These are phyloP conservation scores for Bufo bufo DNA, from an alignment of 2,113 vertebrate genomes.

Conservation along the genomic window DNA sequence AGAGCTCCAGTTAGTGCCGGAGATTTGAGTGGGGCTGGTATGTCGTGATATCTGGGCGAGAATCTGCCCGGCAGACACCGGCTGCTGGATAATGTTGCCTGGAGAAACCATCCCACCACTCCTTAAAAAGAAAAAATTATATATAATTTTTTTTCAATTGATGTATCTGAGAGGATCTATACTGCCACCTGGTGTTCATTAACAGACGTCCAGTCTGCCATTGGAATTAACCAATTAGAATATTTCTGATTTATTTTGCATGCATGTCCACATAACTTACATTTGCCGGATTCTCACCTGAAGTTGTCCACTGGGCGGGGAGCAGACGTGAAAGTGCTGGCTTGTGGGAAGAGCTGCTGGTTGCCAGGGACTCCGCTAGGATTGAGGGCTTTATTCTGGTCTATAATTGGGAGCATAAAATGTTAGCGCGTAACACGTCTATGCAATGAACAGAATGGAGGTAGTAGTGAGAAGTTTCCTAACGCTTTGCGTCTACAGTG, in stretches of 20 bases:
- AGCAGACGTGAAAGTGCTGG: conserved; percentile 77
- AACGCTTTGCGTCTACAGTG: too few relatives aligned
- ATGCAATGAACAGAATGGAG: background rate
- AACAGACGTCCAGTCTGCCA: background rate
- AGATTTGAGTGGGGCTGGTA: conserved; percentile 74
- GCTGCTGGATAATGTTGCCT: conserved; percentile 72
- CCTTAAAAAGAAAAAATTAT: conserved; percentile 63
- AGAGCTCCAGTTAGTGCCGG: conserved; percentile 72
- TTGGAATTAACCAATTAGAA: too few relatives aligned
- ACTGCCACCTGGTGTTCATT: background rate
- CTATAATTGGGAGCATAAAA: conserved; percentile 65
- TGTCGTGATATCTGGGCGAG: conserved; percentile 90
- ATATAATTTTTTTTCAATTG: too few relatives aligned
- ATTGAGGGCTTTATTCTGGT: conserved; percentile 83
- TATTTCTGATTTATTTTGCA: too few relatives aligned
- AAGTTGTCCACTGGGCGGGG: conserved; percentile 77
- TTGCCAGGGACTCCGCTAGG: conserved; percentile 76
- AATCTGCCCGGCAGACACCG: conserved; percentile 82
- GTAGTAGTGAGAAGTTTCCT: too few relatives aligned
- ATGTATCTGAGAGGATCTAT: background rate
- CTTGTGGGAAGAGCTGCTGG: conserved; percentile 82
- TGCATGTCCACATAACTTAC: background rate
- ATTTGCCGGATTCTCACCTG: conserved; percentile 72
- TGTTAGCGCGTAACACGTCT: background rate
- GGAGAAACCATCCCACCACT: conserved; percentile 75